A percentile compares a stretch with the other conserved stretches of the same genome.
Evolutionary conservation across 2,888 invertebrate genomes (phyloP).

Genomic region (Mayetiola destructor): DNA sequence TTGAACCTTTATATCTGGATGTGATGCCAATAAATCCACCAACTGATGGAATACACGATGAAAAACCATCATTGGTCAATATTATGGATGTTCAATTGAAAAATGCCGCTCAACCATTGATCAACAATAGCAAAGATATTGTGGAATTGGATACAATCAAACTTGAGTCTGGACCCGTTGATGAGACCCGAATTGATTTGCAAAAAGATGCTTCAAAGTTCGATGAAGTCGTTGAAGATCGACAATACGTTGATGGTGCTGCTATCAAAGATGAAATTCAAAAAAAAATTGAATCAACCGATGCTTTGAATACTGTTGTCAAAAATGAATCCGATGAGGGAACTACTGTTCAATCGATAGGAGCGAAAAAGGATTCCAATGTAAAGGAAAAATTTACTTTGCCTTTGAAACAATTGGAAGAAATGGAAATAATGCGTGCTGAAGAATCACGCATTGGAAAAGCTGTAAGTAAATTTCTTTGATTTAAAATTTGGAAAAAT

Average conservation of each 20-base stretch:
- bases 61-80: neutral
- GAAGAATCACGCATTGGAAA: neutral
- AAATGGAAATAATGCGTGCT: conserved; percentile 31
- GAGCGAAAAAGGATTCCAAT: neutral
- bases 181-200: conserved; percentile 20
- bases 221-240: conserved; percentile 33
- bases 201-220: conserved; percentile 30
- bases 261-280: conserved; percentile 29
- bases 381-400: neutral
- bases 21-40: conserved; percentile 25
- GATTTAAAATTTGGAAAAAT: neutral
- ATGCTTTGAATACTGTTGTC: conserved; percentile 38
- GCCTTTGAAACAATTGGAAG: neutral
- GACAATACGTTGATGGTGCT: conserved; percentile 34
- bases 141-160: conserved; percentile 34
- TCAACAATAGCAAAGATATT: conserved; percentile 33
- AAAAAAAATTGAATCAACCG: conserved; percentile 25
- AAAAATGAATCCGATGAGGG: too few species aligned
- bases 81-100: neutral
- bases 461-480: neutral
- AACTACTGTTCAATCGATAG: neutral
- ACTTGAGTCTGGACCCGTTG: conserved; percentile 20
- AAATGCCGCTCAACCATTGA: neutral
- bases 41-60: neutral
- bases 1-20: conserved; percentile 27